Percentiles rank a stretch among this genome's conserved stretches.
phyloP scores from a whole-genome alignment of 2,888 invertebrate genomes.

The Tachystola acroxantha region DNA sequence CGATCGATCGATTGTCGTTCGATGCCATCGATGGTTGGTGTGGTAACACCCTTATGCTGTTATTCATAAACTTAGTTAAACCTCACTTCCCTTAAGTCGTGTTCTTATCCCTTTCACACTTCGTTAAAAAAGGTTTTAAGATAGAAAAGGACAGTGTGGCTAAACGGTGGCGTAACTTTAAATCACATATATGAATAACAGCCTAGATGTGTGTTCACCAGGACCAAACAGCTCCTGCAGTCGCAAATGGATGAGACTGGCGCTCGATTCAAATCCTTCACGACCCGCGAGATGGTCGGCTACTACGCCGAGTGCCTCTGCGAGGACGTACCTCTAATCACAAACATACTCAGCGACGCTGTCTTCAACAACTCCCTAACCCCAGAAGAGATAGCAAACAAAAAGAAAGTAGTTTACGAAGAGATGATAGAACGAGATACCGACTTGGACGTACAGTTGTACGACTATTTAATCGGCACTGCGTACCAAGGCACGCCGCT shows the following conservation, averaged over 20 bases:
- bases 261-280: constrained; percentile 96
- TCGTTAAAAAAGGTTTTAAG: too few species aligned
- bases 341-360: constrained; percentile 96
- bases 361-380: constrained; percentile 86
- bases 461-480: constrained; percentile 59
- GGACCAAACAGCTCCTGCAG: constrained; percentile 88
- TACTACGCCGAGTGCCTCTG: constrained; percentile 96
- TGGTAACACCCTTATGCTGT: too few species aligned
- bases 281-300: constrained; percentile 96
- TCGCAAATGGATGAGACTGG: constrained; percentile 96
- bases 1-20: too few species aligned
- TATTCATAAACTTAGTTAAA: too few species aligned
- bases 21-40: too few species aligned
- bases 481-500: constrained; percentile 69
- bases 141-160: too few species aligned
- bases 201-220: too few species aligned
- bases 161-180: too few species aligned
- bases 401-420: constrained; percentile 44
- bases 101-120: too few species aligned
- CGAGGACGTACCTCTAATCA: constrained; percentile 89
- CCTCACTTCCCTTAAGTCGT: too few species aligned
- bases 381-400: constrained; percentile 39
- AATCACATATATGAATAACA: too few species aligned
- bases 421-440: constrained; percentile 56
- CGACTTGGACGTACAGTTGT: constrained; percentile 34